Conservation (phyloP, 2,888 invertebrate species). For the Drosophila nr. perissopoda region DNA sequence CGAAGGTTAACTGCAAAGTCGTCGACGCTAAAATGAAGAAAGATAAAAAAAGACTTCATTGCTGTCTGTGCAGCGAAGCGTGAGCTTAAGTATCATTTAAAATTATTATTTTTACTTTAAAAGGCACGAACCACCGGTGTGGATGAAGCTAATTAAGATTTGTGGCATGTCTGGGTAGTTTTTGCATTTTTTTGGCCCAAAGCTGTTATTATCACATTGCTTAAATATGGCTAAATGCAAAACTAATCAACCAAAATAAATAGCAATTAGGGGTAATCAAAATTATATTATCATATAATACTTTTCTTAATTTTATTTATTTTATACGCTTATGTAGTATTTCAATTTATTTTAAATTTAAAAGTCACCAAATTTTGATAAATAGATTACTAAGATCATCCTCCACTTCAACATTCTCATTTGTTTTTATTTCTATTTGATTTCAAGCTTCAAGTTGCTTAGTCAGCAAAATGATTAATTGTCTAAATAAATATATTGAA, state of each 20-base stretch:
- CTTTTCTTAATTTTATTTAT: neutral
- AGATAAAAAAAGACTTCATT: slow-evolving; percentile 38
- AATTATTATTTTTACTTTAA: slow-evolving; percentile 60
- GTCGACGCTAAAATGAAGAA: slow-evolving; percentile 45
- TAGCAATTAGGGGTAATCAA: neutral
- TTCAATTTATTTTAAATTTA: neutral
- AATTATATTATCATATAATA: neutral
- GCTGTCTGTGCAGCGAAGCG: slow-evolving; percentile 64
- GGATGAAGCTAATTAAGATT: slow-evolving; percentile 45
- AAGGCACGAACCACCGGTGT: slow-evolving; percentile 15
- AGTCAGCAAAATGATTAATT: neutral
- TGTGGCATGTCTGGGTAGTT: slow-evolving; percentile 12
- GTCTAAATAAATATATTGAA: neutral
- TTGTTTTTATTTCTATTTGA: no score
- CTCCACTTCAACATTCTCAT: no score
- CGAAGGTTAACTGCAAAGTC: slow-evolving; percentile 70
- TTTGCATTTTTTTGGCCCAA: slow-evolving; percentile 23
- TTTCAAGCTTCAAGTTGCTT: no score
- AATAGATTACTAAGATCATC: no score
- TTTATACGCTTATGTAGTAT: neutral
- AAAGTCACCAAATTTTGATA: no score
- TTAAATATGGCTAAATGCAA: slow-evolving; percentile 32
- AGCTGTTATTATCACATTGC: slow-evolving; percentile 45
- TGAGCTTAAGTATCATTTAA: slow-evolving; percentile 56
- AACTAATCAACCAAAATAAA: neutral